Evolutionary conservation across 2,888 invertebrate species (phyloP), one percentile per base, ranked within the genome.

Genomic region (Lordiphosa andalusiaca): DNA sequence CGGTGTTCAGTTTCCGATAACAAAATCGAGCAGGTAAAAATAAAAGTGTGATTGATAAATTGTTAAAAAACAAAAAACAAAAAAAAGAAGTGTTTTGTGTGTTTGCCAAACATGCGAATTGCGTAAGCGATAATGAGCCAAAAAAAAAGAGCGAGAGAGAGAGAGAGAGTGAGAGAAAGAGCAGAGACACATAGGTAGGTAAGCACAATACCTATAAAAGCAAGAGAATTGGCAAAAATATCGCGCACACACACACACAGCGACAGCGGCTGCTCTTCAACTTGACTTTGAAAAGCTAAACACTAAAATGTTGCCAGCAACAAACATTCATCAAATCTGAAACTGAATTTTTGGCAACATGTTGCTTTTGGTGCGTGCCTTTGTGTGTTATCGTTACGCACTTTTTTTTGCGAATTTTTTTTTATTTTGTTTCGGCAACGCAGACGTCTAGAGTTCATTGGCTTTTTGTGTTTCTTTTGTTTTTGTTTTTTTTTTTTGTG

Each of bases 61-160:
- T 13, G 25, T 35, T 23, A 7, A 33, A 46, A 53, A n/a, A n/a
- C n/a, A n/a, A n/a, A n/a, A n/a, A n/a, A n/a, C n/a, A n/a, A n/a
- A n/a, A n/a, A n/a, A n/a, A n/a, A n/a, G n/a, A n/a, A 23, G 25
- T 38, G 10, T 54, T 46, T 55, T 33, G 39, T 63, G 67, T 77
- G 76, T 77, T 77, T 77, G 77, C 40, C 77, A 77, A 77, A 77
- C 77, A 77, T 77, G 56, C 57, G 57, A 73, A 65, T 77, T 77
- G 84, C 78, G 84, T 84, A 81, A 77, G 78, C 71, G 50, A 48
- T 16, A 25, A 19, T 16, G 21, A 12, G 56, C 10, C 21, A 12
- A 19, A 38, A 23, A 23, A n/a, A 13, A 16, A 21, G 30, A 5
- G 25, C 21, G 47, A 7, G 33, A 53, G 30, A 12, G 23, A 40